Conservation (phyloP, 53 echinoderm and acorn worm species). For the Luidia sarsii region DNA sequence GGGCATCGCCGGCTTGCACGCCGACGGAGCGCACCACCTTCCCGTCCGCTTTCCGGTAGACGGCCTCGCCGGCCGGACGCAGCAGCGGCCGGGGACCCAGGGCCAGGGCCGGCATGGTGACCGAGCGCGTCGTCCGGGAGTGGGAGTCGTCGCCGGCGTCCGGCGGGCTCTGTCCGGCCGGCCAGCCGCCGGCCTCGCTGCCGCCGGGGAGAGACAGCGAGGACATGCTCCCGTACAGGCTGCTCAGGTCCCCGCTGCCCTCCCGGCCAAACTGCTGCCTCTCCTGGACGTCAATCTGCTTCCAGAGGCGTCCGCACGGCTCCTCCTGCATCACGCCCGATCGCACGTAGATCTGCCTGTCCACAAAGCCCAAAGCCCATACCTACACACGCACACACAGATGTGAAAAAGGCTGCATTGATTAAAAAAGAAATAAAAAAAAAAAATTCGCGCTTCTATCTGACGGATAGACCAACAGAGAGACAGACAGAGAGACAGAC, state of each 20-base stretch:
- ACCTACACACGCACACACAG: constrained; percentile 43
- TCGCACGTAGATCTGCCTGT: constrained; percentile 76
- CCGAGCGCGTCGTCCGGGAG: constrained; percentile 13
- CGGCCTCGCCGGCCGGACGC: constrained; percentile 4
- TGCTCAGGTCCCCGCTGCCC: constrained; percentile 21
- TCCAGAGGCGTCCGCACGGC: constrained; percentile 84
- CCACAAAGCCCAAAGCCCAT: constrained; percentile 85
- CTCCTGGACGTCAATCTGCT: constrained; percentile 72
- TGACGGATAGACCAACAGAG: no score
- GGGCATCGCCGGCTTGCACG: constrained; percentile 49
- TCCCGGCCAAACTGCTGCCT: constrained; percentile 26
- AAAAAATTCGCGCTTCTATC: no score
- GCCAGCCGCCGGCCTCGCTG: constrained; percentile 1
- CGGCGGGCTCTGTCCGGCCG: neutral
- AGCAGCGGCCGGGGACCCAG: constrained; percentile 21
- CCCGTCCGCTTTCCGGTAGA: constrained; percentile 35
- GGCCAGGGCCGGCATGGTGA: constrained; percentile 49
- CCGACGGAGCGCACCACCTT: constrained; percentile 65
- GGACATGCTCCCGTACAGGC: constrained; percentile 64
- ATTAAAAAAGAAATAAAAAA: no score
- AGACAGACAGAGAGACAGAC: no score
- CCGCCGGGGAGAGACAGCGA: constrained; percentile 52
- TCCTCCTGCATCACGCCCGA: constrained; percentile 78
- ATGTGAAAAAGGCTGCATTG: no score
- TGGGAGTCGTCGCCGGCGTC: neutral